Evolutionary conservation across 37 sponge, comb jelly and placozoan genomes (phyloP), one percentile per base, ranked within the genome.

Genomic region (Aplysina aerophoba): DNA sequence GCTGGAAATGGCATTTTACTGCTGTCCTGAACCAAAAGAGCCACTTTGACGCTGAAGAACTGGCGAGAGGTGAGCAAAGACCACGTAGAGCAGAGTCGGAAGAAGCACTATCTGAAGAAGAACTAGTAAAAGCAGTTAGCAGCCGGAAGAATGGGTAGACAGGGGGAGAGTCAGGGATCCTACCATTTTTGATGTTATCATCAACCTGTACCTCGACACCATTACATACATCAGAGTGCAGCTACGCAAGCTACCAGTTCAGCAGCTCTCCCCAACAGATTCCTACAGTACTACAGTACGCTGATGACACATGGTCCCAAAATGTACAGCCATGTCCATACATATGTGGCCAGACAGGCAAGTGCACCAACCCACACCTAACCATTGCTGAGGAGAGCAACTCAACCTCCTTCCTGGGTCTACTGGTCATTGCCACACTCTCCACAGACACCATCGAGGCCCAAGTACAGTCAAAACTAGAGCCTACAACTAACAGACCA

Each of bases 261-360:
- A 12, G 56, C 55, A 55, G 55, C 31, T 55, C 56, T 2, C 50
- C 3, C 50, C 28, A 53, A 8, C 61, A 38, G 19, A 28, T 40
- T 0, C 22, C 61, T 0, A 20, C n/a, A 6, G 22, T 61, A 11
- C 82, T 81, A 8, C 82, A 81, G 63, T 81, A 81, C 33, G 82
- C 82, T 13, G 82, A 81, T n/a, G 82, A 81, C 82, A 81, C 82
- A 12, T 81, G 80, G 38, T 61, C n/a, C 0, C 63, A 13, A 81
- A 81, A 17, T 81, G 82, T 14, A 61, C 59, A 13, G 24, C n/a
- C 37, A 36, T 81, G 22, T 61, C 34, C 15, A 80, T n/a, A n/a
- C n/a, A n/a, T 80, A 16, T 8, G 30, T 27, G 80, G 57, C 58
- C 55, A 55, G 24, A 27, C 80, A 0, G 80, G 80, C 24, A 80